A percentile compares a stretch with the other conserved stretches of the same genome.
Evolutionary conservation across 2,113 vertebrate genomes (phyloP).

Genomic region (Actinemys pallida): DNA sequence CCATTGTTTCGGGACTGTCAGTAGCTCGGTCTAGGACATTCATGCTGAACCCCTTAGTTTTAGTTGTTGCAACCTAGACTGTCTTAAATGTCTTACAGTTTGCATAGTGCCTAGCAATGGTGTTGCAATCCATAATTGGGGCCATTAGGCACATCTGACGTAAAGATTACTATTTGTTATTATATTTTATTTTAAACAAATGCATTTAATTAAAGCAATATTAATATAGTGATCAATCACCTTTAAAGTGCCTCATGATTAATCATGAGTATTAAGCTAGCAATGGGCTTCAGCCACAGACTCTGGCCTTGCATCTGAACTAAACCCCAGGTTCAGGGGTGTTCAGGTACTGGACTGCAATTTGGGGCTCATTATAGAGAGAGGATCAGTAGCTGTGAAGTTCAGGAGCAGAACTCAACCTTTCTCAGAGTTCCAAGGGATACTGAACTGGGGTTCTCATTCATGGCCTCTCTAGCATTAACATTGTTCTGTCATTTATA

Average conservation of each 20-base stretch:
- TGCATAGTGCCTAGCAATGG: not conserved
- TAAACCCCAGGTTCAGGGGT: not conserved
- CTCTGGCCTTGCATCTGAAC: not conserved
- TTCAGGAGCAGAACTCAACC: not conserved
- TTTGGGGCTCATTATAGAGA: not conserved
- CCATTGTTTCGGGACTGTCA: not conserved
- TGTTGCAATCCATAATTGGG: not conserved
- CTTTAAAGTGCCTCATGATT: conserved; percentile 7
- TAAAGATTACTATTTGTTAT: not conserved
- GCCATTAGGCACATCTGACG: not conserved
- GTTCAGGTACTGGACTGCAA: not conserved
- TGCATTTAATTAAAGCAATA: not conserved
- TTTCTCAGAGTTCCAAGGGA: not conserved
- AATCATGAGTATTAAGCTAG: not conserved
- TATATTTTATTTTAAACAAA: not conserved
- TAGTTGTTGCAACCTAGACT: not conserved
- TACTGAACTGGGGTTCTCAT: not conserved
- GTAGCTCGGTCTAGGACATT: not conserved
- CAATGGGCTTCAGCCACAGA: not conserved
- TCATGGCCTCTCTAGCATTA: not conserved
- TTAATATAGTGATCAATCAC: not conserved
- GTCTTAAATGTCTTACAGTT: not conserved
- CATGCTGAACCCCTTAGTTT: not conserved
- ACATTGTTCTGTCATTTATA: not conserved
- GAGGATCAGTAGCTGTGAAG: not conserved